Evolutionary conservation across 2,888 invertebrate genomes (phyloP).

Genomic region (Blomia tropicalis): DNA sequence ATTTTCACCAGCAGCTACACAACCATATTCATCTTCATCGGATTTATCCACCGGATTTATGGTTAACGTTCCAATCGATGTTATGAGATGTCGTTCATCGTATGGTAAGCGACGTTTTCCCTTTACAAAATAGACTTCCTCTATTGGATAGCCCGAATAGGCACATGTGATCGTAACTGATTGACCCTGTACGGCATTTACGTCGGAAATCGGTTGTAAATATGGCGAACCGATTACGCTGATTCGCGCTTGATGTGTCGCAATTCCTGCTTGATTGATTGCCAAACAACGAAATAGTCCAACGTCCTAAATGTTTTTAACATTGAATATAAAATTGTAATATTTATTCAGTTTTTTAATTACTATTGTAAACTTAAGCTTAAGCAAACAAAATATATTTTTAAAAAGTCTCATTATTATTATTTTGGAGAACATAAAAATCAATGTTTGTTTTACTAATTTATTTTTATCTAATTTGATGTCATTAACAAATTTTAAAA

Average conservation of each 20-base stretch:
- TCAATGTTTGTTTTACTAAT: background rate
- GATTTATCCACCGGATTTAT: slow-evolving; percentile 18
- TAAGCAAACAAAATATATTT: too few relatives aligned
- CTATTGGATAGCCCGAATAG: slow-evolving; percentile 25
- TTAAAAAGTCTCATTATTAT: background rate
- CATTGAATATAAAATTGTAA: background rate
- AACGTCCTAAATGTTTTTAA: slow-evolving; percentile 2
- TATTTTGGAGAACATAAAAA: background rate
- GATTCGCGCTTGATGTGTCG: slow-evolving; percentile 23
- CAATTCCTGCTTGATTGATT: slow-evolving; percentile 3
- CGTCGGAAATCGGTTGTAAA: slow-evolving; percentile 21
- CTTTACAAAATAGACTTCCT: slow-evolving; percentile 24
- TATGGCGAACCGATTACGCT: slow-evolving; percentile 24
- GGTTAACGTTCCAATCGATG: slow-evolving; percentile 12
- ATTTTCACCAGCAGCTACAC: slow-evolving; percentile 27
- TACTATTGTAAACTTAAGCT: background rate
- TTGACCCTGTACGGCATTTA: slow-evolving; percentile 24
- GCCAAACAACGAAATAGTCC: slow-evolving; percentile 22
- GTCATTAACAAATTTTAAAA: too few relatives aligned
- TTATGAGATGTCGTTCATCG: slow-evolving; percentile 19
- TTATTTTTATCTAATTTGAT: background rate
- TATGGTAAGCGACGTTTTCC: slow-evolving; percentile 20
- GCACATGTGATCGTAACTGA: slow-evolving; percentile 21
- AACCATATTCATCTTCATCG: slow-evolving; percentile 27
- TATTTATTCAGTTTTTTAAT: background rate